Percentiles rank a stretch among this genome's conserved stretches.
Conservation (phyloP, 2,888 invertebrate genomes). For the Dicyrtomina minuta region DNA sequence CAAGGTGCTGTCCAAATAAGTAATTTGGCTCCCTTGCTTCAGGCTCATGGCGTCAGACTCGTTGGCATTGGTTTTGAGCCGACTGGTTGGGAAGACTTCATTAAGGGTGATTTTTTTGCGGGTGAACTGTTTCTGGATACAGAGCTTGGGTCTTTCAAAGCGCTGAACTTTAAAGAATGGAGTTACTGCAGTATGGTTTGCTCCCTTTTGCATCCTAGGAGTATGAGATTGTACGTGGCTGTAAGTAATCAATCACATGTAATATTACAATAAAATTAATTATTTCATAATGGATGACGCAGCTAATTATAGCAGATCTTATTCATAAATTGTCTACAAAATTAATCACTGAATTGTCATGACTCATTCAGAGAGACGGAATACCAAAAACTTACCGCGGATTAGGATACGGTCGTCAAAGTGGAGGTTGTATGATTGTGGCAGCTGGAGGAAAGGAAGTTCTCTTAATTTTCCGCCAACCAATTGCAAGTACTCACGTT, state of each 20-base stretch:
- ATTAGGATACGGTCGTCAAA: conserved; percentile 16
- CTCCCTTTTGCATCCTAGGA: not conserved
- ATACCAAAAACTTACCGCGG: not conserved
- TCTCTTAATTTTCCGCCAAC: conserved; percentile 5
- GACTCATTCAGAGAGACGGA: conserved; percentile 3
- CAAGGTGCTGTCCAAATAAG: conserved; percentile 1
- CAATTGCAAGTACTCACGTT: not conserved
- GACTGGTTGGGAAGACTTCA: conserved; percentile 21
- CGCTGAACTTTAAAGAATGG: not conserved
- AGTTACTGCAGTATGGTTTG: not conserved
- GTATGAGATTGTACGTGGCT: not conserved
- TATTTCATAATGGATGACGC: too few species aligned
- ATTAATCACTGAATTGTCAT: too few species aligned
- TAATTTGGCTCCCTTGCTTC: conserved; percentile 21
- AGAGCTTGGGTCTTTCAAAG: conserved; percentile 4
- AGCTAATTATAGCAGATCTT: too few species aligned
- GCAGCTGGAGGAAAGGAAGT: conserved; percentile 12
- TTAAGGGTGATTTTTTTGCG: conserved; percentile 24
- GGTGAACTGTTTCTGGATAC: conserved; percentile 25
- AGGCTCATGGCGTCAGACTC: conserved; percentile 20
- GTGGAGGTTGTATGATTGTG: conserved; percentile 20
- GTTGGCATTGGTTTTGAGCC: conserved; percentile 27
- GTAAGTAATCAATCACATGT: not conserved
- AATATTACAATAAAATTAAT: not conserved
- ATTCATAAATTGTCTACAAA: too few species aligned